phyloP scores from a whole-genome alignment of 2,888 invertebrate species.

The Pegoplata infirma region DNA sequence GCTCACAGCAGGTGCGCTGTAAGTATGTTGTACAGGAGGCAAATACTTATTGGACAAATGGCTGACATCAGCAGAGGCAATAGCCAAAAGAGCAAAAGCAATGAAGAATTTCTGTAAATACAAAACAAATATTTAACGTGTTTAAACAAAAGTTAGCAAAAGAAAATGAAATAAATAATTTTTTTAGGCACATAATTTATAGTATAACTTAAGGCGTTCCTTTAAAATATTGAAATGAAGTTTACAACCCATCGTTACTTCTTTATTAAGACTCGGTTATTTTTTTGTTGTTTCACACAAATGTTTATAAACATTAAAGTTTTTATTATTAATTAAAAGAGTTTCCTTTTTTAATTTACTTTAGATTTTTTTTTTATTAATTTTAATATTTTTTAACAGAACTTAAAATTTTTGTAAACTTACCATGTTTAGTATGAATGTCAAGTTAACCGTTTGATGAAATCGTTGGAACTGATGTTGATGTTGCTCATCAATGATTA shows the following conservation, averaged over 20 bases:
- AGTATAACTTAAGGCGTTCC: constrained; percentile 33
- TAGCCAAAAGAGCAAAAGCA: constrained; percentile 70
- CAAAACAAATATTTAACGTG: no score
- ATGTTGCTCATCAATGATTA: constrained; percentile 70
- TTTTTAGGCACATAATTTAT: not conserved
- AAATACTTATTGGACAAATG: constrained; percentile 71
- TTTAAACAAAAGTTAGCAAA: not conserved
- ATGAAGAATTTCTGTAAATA: constrained; percentile 75
- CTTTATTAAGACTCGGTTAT: not conserved
- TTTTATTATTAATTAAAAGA: constrained; percentile 1
- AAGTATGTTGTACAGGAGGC: constrained; percentile 67
- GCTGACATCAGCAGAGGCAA: constrained; percentile 75
- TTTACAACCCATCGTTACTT: not conserved
- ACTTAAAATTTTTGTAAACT: constrained; percentile 60
- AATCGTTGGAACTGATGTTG: constrained; percentile 76
- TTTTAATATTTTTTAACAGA: not conserved
- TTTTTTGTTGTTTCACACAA: no score
- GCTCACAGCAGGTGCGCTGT: constrained; percentile 57
- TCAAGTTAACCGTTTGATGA: constrained; percentile 72
- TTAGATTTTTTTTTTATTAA: constrained; percentile 20
- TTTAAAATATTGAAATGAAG: not conserved
- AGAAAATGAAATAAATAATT: not conserved
- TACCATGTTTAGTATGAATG: constrained; percentile 69
- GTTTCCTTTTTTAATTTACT: constrained; percentile 13
- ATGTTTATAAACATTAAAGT: not conserved